Percentiles rank a stretch among this genome's conserved stretches.
These are phyloP conservation scores for Tichodroma muraria DNA, from an alignment of 2,113 vertebrate species.

Conservation along the genomic window DNA sequence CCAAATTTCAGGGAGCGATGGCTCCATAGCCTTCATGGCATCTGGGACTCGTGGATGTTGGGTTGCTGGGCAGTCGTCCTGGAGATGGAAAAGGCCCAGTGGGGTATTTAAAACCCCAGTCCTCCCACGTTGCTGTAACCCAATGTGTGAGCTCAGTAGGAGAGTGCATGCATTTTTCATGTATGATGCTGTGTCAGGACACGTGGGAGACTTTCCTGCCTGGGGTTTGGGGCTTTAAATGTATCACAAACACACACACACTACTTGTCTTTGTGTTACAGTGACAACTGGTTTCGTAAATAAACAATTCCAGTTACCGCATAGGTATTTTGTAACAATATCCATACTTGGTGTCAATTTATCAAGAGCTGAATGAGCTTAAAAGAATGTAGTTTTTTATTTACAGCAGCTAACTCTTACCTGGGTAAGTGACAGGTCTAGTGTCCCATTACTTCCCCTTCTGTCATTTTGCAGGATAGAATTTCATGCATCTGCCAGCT, in stretches of 20 bases:
- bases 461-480: conserved; percentile 27
- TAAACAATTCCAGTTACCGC: not conserved
- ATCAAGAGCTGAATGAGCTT: not conserved
- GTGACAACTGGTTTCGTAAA: not conserved
- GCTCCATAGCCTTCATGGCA: not conserved
- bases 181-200: not conserved
- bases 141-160: not conserved
- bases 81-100: not conserved
- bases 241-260: not conserved
- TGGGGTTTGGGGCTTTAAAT: not conserved
- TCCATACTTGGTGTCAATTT: not conserved
- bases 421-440: conserved; percentile 3
- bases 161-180: not conserved
- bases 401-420: conserved; percentile 3
- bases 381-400: not conserved
- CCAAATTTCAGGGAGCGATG: not conserved
- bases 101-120: not conserved
- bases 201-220: not conserved
- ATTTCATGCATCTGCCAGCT: conserved; percentile 34
- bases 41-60: not conserved
- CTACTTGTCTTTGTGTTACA: not conserved
- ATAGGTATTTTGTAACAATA: not conserved
- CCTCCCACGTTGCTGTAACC: not conserved
- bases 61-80: not conserved
- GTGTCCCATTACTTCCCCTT: conserved; percentile 24